Base-by-base conservation (phyloP, 2,888 invertebrate species). In the Phaedon cochleariae region DNA sequence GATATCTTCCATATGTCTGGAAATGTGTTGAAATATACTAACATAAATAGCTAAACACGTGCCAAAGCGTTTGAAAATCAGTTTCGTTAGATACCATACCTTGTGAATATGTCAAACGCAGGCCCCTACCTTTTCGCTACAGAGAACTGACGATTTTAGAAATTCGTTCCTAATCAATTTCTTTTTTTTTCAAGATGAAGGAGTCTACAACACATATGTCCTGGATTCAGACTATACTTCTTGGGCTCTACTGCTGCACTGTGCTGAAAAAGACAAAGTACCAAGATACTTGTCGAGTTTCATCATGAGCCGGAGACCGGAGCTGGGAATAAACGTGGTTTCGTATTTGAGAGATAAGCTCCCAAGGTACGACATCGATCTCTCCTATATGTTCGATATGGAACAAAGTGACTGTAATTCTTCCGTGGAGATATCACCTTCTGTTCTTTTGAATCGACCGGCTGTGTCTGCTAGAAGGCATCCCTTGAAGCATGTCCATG, bases 151-250 rank as follows among this genome's bases (percentile, higher is more conserved):
- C n/a, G n/a, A n/a, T n/a, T n/a, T n/a, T n/a, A n/a, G n/a, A n/a
- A n/a, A n/a, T n/a, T n/a, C n/a, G n/a, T n/a, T n/a, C n/a, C n/a
- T n/a, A n/a, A n/a, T 26, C 1, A 15, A 21, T 15, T 45, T 59
- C 57, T 55, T 64, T 65, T 67, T 73, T 60, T 67, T 84, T 84
- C 37, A 81, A 94, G 94, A 94, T 83, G 94, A 94, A 82, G 95
- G 94, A 10, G 87, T 94, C 70, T 95, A 95, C 84, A 95, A 95
- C 78, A 95, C 95, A 0, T 95, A 93, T 79, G 90, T 95, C 0
- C 81, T 95, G 74, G 95, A 95, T 78, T 92, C 94, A 0, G 94
- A 95, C 80, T 93, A 94, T 81, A 88, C 87, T 63, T 90, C 91
- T 1, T 95, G 94, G 94, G 90, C 92, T 0, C 83, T 95, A 48